Percentiles rank a stretch among this genome's conserved stretches.
These are phyloP conservation scores for Branchinecta lindahli DNA, from an alignment of 1,140 invertebrate species.

Conservation along the genomic window DNA sequence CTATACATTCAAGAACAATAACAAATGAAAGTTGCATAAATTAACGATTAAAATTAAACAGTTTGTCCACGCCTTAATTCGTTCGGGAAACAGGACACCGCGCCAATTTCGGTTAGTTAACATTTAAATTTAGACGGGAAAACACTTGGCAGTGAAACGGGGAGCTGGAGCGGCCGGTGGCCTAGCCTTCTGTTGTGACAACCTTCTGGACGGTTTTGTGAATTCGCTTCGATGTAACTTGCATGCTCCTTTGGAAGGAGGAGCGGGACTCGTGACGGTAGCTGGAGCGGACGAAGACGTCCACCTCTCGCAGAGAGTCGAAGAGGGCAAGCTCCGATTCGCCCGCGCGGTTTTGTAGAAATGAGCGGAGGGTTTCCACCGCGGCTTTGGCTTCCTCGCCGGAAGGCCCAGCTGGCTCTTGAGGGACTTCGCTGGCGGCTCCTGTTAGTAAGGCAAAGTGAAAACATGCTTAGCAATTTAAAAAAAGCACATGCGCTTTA, in stretches of 20 bases:
- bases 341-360: neutral
- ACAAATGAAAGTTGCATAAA: too few species aligned
- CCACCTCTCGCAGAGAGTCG: neutral
- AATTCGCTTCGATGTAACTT: neutral
- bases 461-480: neutral
- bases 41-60: too few species aligned
- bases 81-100: neutral
- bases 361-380: neutral
- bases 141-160: neutral
- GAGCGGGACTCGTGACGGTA: neutral
- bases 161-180: too few species aligned
- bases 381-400: neutral
- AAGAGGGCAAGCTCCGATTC: neutral
- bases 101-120: neutral
- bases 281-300: neutral
- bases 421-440: neutral
- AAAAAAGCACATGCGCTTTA: too few species aligned
- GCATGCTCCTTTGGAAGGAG: neutral
- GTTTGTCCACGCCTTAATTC: neutral
- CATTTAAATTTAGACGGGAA: neutral
- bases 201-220: slow-evolving; percentile 3
- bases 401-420: neutral
- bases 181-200: neutral
- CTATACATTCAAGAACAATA: too few species aligned
- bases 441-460: slow-evolving; percentile 1